These are phyloP conservation scores for Saccopteryx leptura DNA, from an alignment of 2,113 vertebrate species.

Conservation along the genomic window DNA sequence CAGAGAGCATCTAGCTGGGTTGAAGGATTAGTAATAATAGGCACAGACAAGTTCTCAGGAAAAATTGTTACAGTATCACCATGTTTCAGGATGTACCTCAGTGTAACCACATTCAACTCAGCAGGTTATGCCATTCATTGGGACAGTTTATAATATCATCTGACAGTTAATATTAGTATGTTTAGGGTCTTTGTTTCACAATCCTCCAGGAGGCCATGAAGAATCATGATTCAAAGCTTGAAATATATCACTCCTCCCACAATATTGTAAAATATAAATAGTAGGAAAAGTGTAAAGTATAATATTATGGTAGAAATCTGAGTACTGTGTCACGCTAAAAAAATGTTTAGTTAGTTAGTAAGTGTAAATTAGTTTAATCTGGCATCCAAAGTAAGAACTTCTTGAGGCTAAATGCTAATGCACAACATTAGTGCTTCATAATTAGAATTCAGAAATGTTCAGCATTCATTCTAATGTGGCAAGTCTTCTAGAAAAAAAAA, in stretches of 20 bases:
- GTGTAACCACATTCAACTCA: constrained; percentile 63
- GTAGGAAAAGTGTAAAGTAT: constrained; percentile 51
- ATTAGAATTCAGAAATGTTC: constrained; percentile 73
- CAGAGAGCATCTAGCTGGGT: not conserved
- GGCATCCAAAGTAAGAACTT: constrained; percentile 75
- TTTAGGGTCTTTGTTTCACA: constrained; percentile 13
- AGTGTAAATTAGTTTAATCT: constrained; percentile 84
- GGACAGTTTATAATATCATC: constrained; percentile 52
- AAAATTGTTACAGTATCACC: not conserved
- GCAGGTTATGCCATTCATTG: constrained; percentile 46
- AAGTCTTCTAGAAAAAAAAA: constrained; percentile 50
- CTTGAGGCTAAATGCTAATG: constrained; percentile 73
- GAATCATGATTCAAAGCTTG: constrained; percentile 46
- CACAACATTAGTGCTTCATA: constrained; percentile 70
- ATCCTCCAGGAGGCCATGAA: constrained; percentile 53
- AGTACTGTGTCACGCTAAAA: constrained; percentile 63
- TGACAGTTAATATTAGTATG: constrained; percentile 72
- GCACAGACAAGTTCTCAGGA: constrained; percentile 9
- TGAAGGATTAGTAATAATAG: constrained; percentile 28
- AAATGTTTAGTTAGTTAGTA: constrained; percentile 77
- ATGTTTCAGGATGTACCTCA: constrained; percentile 26
- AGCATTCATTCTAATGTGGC: constrained; percentile 61
- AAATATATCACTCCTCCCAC: constrained; percentile 57
- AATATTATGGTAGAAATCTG: constrained; percentile 72
- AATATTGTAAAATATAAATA: constrained; percentile 68